Conservation (phyloP, 1,140 invertebrate genomes). For the Spodoptera litura region DNA sequence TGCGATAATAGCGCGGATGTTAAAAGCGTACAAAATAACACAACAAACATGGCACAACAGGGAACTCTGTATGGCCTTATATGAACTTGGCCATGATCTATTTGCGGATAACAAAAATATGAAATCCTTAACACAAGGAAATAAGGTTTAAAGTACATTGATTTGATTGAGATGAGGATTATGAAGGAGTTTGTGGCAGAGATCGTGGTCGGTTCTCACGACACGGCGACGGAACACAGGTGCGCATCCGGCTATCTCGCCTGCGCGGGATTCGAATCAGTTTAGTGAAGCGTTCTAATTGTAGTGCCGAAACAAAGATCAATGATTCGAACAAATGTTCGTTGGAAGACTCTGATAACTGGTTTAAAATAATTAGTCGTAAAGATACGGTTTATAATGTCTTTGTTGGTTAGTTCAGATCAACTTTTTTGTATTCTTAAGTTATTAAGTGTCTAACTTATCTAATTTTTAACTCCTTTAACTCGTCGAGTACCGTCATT, state of each 20-base stretch:
- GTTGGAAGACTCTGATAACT: constrained; percentile 26
- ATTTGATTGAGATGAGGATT: constrained; percentile 32
- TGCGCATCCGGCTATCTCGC: constrained; percentile 82
- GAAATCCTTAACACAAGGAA: constrained; percentile 38
- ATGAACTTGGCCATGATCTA: constrained; percentile 52
- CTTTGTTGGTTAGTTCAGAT: neutral
- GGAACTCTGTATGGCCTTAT: constrained; percentile 70
- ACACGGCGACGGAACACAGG: constrained; percentile 66
- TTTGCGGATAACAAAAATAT: constrained; percentile 15
- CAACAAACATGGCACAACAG: constrained; percentile 73
- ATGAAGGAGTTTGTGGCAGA: constrained; percentile 54
- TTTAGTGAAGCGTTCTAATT: constrained; percentile 66
- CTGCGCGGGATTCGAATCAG: constrained; percentile 69
- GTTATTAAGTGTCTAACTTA: no score
- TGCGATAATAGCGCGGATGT: constrained; percentile 80
- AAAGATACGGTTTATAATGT: neutral
- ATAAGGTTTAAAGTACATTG: constrained; percentile 53
- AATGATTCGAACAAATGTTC: constrained; percentile 23
- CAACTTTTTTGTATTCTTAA: neutral
- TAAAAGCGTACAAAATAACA: constrained; percentile 82
- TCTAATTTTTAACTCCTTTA: no score
- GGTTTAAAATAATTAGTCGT: neutral
- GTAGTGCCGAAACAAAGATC: constrained; percentile 54
- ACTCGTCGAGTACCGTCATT: no score
- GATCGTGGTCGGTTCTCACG: constrained; percentile 77